phyloP scores from a whole-genome alignment of 2,888 invertebrate species.

The Acanthopleura granulata region DNA sequence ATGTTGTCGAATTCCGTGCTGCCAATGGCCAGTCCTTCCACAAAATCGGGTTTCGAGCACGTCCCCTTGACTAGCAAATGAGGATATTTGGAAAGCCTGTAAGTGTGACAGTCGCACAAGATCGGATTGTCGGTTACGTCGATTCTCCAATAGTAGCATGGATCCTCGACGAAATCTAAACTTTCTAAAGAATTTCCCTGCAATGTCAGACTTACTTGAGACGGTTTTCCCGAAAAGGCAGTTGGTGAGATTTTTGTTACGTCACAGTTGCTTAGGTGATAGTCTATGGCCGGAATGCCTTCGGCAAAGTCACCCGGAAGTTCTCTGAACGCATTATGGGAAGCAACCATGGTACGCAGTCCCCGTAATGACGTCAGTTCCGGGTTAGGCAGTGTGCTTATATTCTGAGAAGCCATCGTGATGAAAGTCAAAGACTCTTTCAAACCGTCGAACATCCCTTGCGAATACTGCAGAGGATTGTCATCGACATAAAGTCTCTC shows the following conservation, averaged over 20 bases:
- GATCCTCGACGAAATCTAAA: neutral
- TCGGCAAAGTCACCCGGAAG: neutral
- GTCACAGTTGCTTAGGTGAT: neutral
- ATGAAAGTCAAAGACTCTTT: neutral
- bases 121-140: constrained; percentile 11
- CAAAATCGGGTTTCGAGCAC: neutral
- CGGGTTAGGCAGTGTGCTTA: neutral
- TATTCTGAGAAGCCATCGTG: neutral
- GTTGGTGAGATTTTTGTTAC: neutral
- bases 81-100: constrained; percentile 4
- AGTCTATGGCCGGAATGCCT: neutral
- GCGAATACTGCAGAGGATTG: neutral
- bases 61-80: neutral
- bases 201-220: neutral
- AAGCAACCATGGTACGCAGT: neutral
- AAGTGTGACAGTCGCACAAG: neutral
- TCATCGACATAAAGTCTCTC: neutral
- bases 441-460: neutral
- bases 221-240: constrained; percentile 5
- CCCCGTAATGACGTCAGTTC: neutral
- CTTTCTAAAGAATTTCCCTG: neutral
- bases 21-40: neutral
- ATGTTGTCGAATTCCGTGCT: neutral
- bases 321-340: neutral
- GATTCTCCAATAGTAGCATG: constrained; percentile 4